Conservation (phyloP, 2,888 invertebrate genomes). For the Anarsia innoxiella region DNA sequence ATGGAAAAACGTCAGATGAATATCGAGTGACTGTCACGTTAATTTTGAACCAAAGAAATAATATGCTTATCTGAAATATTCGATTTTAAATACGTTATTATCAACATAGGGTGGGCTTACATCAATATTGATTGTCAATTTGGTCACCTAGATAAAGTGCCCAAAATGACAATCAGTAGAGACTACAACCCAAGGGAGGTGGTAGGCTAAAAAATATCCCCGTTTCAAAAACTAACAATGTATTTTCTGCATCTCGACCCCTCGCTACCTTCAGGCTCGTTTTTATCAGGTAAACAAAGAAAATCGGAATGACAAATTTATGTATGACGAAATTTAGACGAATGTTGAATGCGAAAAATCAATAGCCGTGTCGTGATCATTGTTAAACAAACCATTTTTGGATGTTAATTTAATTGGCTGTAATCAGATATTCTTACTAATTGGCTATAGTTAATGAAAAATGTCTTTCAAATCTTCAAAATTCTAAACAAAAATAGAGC, state of each 20-base stretch:
- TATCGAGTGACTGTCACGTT: no score
- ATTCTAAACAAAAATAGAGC: conserved; percentile 40
- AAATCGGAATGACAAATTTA: conserved; percentile 63
- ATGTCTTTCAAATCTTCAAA: conserved; percentile 11
- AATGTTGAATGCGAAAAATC: conserved; percentile 50
- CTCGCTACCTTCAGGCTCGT: conserved; percentile 87
- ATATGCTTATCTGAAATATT: no score
- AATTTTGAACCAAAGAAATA: no score
- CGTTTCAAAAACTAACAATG: conserved; percentile 66
- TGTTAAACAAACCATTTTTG: conserved; percentile 37
- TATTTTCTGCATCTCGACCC: conserved; percentile 76
- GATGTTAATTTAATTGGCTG: conserved; percentile 57
- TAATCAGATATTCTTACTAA: conserved; percentile 24
- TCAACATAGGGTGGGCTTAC: no score
- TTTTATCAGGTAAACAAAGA: conserved; percentile 87
- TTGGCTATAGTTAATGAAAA: conserved; percentile 18
- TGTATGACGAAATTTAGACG: conserved; percentile 71
- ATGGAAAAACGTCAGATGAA: no score
- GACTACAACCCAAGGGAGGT: no score
- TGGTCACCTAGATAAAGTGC: no score
- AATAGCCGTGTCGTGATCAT: conserved; percentile 63
- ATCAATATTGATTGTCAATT: no score
- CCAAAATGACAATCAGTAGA: no score
- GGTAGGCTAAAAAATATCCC: conserved; percentile 21
- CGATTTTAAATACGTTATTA: no score